Conservation (phyloP, 2,888 invertebrate species). For the Zonitis immaculata region DNA sequence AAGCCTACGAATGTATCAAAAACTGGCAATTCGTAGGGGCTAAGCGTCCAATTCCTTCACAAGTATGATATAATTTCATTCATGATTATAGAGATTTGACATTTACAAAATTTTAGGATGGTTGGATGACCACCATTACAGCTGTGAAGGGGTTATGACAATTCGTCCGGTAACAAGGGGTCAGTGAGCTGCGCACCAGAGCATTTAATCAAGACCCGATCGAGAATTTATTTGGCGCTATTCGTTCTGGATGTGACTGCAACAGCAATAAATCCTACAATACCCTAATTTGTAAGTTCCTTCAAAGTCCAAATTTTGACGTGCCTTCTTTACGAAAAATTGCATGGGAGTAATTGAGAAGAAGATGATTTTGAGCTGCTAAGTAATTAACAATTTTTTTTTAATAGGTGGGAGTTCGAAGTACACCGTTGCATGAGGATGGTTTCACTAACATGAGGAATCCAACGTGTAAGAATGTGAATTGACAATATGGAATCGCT, state of each 20-base stretch:
- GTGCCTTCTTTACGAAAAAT: neutral
- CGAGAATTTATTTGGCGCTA: conserved; percentile 3
- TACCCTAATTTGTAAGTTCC: conserved; percentile 10
- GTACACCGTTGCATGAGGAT: no score
- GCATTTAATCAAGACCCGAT: neutral
- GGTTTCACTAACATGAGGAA: neutral
- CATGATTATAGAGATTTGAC: neutral
- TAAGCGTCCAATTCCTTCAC: neutral
- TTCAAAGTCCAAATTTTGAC: conserved; percentile 14
- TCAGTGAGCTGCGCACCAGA: neutral
- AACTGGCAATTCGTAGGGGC: neutral
- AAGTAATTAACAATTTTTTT: neutral
- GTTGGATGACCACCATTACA: neutral
- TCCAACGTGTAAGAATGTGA: no score
- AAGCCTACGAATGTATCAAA: neutral
- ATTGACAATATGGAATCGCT: neutral
- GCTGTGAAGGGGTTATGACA: conserved; percentile 1
- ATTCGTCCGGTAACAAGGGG: neutral
- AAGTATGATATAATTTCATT: neutral
- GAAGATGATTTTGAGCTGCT: neutral
- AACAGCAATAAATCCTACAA: conserved; percentile 16
- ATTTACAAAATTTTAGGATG: neutral
- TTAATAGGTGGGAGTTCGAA: no score
- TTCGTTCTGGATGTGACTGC: conserved; percentile 13
- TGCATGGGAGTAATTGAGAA: conserved; percentile 1